Evolutionary conservation across 2,797 vertebrate genomes (phyloP).

Genomic region (Apogon hyalosoma): DNA sequence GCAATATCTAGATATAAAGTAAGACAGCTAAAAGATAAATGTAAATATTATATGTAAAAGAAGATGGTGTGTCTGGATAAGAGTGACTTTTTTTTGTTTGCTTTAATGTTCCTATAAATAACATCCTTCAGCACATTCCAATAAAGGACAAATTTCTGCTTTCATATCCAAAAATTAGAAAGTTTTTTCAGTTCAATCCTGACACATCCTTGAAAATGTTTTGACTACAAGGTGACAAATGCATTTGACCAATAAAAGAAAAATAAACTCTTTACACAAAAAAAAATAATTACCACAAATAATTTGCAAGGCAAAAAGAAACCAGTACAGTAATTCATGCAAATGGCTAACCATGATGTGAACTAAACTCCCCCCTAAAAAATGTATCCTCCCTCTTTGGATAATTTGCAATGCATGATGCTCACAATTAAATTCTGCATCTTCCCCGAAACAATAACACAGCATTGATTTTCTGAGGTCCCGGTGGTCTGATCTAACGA

Average conservation of each 20-base stretch:
- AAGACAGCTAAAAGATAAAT: background rate
- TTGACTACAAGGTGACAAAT: background rate
- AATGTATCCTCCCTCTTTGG: background rate
- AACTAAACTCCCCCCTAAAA: slow-evolving; percentile 2
- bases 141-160: too few species aligned
- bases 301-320: slow-evolving; percentile 62
- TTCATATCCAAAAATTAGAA: too few species aligned
- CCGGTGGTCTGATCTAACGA: slow-evolving; percentile 21
- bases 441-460: slow-evolving; percentile 31
- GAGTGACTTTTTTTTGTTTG: too few species aligned
- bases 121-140: too few species aligned
- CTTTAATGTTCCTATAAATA: too few species aligned
- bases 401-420: slow-evolving; percentile 23
- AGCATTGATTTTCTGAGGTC: slow-evolving; percentile 26
- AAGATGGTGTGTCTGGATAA: background rate
- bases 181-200: too few species aligned
- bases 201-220: background rate
- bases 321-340: slow-evolving; percentile 32
- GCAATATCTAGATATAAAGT: slow-evolving; percentile 5
- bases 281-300: background rate
- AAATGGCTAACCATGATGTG: slow-evolving; percentile 34
- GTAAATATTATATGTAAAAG: background rate
- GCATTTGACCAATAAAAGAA: slow-evolving; percentile 8
- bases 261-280: background rate
- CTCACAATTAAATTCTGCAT: slow-evolving; percentile 14